Base-by-base conservation (phyloP, 1,140 invertebrate genomes). In the Sarcophaga bullata region DNA sequence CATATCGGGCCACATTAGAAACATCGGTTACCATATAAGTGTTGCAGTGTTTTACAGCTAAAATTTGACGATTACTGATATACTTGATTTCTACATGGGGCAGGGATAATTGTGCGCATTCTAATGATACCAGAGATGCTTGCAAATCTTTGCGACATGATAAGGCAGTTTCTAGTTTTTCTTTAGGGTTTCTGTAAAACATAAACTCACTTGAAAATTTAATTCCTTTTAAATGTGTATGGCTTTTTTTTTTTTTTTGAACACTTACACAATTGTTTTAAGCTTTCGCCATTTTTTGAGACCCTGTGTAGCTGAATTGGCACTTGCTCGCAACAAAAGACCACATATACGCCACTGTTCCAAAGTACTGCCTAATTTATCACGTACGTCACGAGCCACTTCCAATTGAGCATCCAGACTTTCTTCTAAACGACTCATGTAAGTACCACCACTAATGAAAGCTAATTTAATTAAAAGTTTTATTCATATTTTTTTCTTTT, bases 331-430 rank as follows among this genome's bases (percentile, higher is more conserved):
- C 0, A 90, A 75, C 6, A 90, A 58, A 8, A 85, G 82, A 8
- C 88, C 89, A 83, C 89, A 89, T 11, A 90, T 89, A 9, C 88
- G 85, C 89, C 89, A 90, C 83, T 90, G 89, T 80, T 90, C 89
- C 58, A 89, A 48, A 8, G 88, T 83, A 80, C 89, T 88, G 75
- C 87, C 87, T 54, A 90, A 81, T 73, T 88, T 89, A 73, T 90
- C 89, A 2, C 89, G 85, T 0, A 87, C 85, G 80, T 90, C 87
- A 13, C 88, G 84, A n/a, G 89, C 89, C 62, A 84, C 81, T 83
- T 90, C 89, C 25, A 90, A n/a, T 80, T 90, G 87, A 11, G 84
- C 81, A 80, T 90, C 89, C 0, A 90, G 83, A 80, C 83, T 86
- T 84, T 90, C 87, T 83, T 90, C 89, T 11, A 88, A 83, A 6